phyloP scores from a whole-genome alignment of 2,888 invertebrate genomes.

The Pseudolycoriella hygida region DNA sequence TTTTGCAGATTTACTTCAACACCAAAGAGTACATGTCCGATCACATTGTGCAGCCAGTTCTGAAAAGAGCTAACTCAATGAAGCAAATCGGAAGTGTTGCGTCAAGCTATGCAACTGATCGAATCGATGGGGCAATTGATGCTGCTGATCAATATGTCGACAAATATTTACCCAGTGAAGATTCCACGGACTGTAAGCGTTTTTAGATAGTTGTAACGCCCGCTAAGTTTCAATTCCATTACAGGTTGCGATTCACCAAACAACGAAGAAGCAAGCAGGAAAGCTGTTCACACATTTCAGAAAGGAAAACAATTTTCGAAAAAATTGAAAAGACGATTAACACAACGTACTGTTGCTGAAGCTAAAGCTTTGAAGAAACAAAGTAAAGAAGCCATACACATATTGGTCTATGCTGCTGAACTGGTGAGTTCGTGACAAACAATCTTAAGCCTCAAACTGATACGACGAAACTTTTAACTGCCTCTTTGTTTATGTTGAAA shows the following conservation, averaged over 20 bases:
- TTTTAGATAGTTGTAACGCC: too few species aligned
- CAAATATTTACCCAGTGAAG: constrained; percentile 51
- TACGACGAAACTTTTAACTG: not conserved
- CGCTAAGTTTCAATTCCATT: too few species aligned
- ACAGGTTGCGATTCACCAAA: too few species aligned
- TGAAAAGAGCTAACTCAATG: constrained; percentile 67
- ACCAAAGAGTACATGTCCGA: constrained; percentile 58
- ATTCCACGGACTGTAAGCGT: constrained; percentile 42
- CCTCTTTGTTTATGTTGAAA: not conserved
- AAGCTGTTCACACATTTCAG: constrained; percentile 57
- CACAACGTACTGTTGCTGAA: constrained; percentile 59
- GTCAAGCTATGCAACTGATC: constrained; percentile 54
- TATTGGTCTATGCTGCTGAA: constrained; percentile 59
- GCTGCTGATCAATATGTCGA: constrained; percentile 70
- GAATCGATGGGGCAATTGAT: constrained; percentile 54
- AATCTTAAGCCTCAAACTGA: not conserved
- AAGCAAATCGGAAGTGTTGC: constrained; percentile 60
- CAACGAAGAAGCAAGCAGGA: constrained; percentile 14
- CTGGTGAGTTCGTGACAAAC: constrained; percentile 36
- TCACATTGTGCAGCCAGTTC: constrained; percentile 44
- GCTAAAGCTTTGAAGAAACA: constrained; percentile 67
- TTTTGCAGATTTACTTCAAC: constrained; percentile 51
- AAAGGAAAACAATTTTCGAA: constrained; percentile 59
- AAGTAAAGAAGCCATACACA: constrained; percentile 53
- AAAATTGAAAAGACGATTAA: constrained; percentile 58